These are phyloP conservation scores for Amphipoea lucens DNA, from an alignment of 2,888 invertebrate genomes.

Conservation along the genomic window DNA sequence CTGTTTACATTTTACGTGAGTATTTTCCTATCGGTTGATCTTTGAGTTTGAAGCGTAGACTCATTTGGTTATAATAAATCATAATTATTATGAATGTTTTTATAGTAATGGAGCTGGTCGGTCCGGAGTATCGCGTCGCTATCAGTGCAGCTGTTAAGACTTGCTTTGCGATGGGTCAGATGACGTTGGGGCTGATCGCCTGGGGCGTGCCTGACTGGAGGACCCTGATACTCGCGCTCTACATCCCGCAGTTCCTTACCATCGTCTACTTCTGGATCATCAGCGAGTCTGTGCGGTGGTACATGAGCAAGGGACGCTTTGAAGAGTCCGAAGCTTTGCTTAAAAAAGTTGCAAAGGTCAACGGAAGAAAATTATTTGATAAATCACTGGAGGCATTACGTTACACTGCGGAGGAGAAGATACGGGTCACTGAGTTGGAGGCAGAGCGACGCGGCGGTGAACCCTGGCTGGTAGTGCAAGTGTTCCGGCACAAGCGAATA, in stretches of 20 bases:
- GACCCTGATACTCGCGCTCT: conserved; percentile 91
- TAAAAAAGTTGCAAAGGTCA: conserved; percentile 91
- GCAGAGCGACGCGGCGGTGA: conserved; percentile 55
- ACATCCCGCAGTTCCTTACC: conserved; percentile 92
- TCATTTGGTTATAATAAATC: not conserved
- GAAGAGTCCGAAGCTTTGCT: conserved; percentile 91
- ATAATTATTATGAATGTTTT: conserved; percentile 12
- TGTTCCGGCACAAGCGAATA: conserved; percentile 74
- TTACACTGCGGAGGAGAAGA: conserved; percentile 72
- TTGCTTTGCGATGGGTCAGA: conserved; percentile 93
- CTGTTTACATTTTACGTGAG: conserved; percentile 93
- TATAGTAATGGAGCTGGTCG: conserved; percentile 93
- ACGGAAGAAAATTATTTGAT: conserved; percentile 81
- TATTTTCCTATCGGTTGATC: not conserved
- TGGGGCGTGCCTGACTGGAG: conserved; percentile 93
- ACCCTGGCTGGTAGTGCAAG: conserved; percentile 76
- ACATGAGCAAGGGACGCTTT: conserved; percentile 92
- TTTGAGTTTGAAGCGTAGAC: not conserved
- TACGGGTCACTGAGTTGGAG: conserved; percentile 55
- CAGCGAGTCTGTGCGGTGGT: conserved; percentile 94
- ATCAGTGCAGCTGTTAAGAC: conserved; percentile 92
- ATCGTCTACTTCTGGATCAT: conserved; percentile 92
- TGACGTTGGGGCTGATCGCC: conserved; percentile 92
- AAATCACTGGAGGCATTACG: conserved; percentile 75
- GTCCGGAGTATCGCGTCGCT: conserved; percentile 92